Evolutionary conservation across 2,888 invertebrate genomes (phyloP).

Genomic region (Torymus texanus): DNA sequence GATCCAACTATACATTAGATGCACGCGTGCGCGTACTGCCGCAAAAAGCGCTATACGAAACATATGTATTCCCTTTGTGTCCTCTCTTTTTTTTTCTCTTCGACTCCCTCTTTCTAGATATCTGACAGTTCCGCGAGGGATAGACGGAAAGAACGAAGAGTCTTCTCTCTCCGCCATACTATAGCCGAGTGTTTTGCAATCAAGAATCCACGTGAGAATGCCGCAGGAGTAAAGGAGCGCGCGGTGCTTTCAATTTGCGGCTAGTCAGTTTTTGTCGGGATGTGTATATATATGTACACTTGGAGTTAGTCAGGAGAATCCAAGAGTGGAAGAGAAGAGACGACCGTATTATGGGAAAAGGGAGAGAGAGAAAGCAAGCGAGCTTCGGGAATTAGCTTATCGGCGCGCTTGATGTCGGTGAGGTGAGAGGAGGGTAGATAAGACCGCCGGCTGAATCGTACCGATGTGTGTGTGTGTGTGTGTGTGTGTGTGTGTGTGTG

Average conservation of each 20-base stretch:
- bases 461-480: neutral
- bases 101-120: constrained; percentile 2
- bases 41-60: constrained; percentile 62
- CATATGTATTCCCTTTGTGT: constrained; percentile 65
- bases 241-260: constrained; percentile 69
- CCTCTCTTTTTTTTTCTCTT: constrained; percentile 36
- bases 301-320: neutral
- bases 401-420: neutral
- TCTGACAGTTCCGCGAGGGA: constrained; percentile 17
- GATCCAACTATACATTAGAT: constrained; percentile 39
- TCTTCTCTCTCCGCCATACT: constrained; percentile 52
- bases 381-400: constrained; percentile 46
- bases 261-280: constrained; percentile 66
- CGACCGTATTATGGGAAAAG: constrained; percentile 30
- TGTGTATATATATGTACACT: neutral
- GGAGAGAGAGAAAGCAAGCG: constrained; percentile 58
- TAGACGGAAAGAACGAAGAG: constrained; percentile 6
- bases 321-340: neutral
- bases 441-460: too few species aligned
- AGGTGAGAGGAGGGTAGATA: constrained; percentile 19
- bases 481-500: neutral
- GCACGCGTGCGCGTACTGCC: neutral
- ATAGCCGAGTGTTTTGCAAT: constrained; percentile 68
- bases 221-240: constrained; percentile 61
- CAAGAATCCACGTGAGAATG: constrained; percentile 69